A percentile compares a stretch with the other conserved stretches of the same genome.
Evolutionary conservation across 2,113 vertebrate genomes (phyloP).

Genomic region (Illadopsis cleaveri): DNA sequence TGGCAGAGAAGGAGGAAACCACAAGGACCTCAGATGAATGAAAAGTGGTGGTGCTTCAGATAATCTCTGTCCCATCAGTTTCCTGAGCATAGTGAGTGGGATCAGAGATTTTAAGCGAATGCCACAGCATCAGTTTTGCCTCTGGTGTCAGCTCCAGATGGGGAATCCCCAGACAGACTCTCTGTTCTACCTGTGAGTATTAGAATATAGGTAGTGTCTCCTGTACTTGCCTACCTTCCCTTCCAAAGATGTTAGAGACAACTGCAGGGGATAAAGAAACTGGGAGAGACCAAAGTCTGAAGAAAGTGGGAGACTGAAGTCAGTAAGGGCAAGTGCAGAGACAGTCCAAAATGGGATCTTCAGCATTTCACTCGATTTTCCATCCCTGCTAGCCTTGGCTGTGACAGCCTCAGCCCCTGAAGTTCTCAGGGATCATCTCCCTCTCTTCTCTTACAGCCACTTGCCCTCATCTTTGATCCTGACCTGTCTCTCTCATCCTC

Average conservation of each 20-base stretch:
- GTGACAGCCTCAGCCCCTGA: neutral
- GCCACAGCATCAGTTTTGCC: neutral
- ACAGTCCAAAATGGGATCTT: neutral
- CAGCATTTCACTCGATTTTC: neutral
- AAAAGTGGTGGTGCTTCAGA: neutral
- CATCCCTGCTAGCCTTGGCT: neutral
- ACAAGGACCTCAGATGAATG: neutral
- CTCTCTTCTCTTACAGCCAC: neutral
- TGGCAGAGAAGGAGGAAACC: neutral
- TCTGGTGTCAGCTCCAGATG: neutral
- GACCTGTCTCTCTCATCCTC: neutral
- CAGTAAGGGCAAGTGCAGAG: neutral
- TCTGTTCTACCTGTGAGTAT: neutral
- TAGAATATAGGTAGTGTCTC: neutral
- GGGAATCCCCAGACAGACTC: neutral
- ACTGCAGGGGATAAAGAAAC: neutral
- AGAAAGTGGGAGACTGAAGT: neutral
- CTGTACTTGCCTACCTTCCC: fast-evolving
- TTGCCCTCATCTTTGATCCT: neutral
- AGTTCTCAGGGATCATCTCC: neutral
- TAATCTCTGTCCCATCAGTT: neutral
- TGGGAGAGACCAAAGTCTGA: neutral
- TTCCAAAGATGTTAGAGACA: neutral
- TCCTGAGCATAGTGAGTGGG: neutral
- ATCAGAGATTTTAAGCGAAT: neutral